Conservation (phyloP, 2,797 vertebrate species). For the Argyrosomus regius region DNA sequence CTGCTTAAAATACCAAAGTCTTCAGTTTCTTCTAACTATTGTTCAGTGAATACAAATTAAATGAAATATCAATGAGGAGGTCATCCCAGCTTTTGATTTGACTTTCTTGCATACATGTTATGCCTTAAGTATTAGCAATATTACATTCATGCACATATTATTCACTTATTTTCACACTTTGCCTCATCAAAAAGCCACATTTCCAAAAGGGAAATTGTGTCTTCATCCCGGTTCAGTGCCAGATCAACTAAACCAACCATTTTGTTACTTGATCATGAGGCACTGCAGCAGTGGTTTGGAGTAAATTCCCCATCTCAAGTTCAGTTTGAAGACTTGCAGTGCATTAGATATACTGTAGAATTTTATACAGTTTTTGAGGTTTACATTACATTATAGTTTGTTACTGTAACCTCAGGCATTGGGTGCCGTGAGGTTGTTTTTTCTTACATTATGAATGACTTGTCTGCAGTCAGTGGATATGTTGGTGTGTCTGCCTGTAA, state of each 20-base stretch:
- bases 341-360: slow-evolving; percentile 1
- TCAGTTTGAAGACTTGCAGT: slow-evolving; percentile 1
- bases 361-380: slow-evolving; percentile 6
- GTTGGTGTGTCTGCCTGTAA: background rate
- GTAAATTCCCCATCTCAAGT: background rate
- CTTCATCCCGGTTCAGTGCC: background rate
- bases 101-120: background rate
- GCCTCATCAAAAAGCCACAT: background rate
- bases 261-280: background rate
- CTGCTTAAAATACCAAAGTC: background rate
- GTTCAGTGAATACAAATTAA: no score
- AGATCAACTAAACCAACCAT: background rate
- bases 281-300: background rate
- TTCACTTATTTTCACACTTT: background rate
- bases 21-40: background rate
- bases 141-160: background rate
- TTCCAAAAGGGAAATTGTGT: background rate
- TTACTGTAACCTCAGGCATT: slow-evolving; percentile 8
- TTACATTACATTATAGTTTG: slow-evolving; percentile 9
- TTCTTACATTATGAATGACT: slow-evolving; percentile 26
- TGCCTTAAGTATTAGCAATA: background rate
- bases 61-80: background rate
- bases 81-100: background rate
- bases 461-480: slow-evolving; percentile 1
- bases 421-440: slow-evolving; percentile 22